These are phyloP conservation scores for Pipra filicauda DNA, from an alignment of 2,113 vertebrate genomes.

Conservation along the genomic window DNA sequence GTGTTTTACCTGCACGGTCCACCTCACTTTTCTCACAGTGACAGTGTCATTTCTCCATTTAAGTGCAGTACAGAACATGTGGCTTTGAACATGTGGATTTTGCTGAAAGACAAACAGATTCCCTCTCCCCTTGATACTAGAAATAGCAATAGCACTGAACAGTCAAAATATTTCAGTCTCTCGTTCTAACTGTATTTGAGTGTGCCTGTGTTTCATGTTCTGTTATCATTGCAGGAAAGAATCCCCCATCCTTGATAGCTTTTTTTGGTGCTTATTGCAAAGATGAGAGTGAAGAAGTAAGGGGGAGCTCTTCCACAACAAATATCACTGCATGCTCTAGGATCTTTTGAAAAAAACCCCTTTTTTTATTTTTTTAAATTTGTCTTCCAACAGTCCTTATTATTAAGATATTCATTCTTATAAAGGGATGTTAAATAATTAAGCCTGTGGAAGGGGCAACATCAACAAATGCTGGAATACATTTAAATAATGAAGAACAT, in stretches of 20 bases:
- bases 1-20: not conserved
- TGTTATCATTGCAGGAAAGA: conserved; percentile 14
- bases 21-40: not conserved
- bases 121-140: not conserved
- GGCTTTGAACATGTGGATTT: not conserved
- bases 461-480: conserved; percentile 73
- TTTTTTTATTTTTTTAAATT: not conserved
- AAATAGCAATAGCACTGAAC: not conserved
- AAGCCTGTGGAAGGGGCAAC: conserved; percentile 61
- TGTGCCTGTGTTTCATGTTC: not conserved
- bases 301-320: conserved; percentile 83
- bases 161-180: not conserved
- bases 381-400: conserved; percentile 45
- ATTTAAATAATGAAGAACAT: conserved; percentile 78
- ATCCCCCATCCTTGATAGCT: not conserved
- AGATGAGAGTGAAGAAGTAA: conserved; percentile 72
- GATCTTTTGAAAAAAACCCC: conserved; percentile 67
- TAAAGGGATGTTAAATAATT: conserved; percentile 73
- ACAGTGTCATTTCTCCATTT: not conserved
- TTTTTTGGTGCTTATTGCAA: conserved; percentile 54
- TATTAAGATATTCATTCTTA: conserved; percentile 80
- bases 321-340: conserved; percentile 51
- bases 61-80: not conserved
- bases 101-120: not conserved
- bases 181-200: not conserved